Evolutionary conservation across 1,140 invertebrate genomes (phyloP).

Genomic region (Microplitis demolitor): DNA sequence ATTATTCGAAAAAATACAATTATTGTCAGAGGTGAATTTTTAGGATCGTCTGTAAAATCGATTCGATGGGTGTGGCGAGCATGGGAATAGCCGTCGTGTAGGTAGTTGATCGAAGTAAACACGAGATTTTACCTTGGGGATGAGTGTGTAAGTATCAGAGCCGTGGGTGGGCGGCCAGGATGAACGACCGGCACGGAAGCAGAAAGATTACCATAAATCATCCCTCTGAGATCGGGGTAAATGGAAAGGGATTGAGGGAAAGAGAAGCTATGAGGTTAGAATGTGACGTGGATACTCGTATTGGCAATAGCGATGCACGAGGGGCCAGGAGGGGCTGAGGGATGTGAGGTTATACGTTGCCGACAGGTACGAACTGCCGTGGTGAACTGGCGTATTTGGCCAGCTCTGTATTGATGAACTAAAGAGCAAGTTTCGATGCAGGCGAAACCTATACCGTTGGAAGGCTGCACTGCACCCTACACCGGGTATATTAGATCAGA

Average conservation of each 20-base stretch:
- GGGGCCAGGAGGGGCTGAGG: neutral
- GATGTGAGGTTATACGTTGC: neutral
- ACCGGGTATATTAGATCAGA: neutral
- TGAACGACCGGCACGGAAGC: conserved; percentile 34
- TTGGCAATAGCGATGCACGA: neutral
- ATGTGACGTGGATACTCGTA: conserved; percentile 7
- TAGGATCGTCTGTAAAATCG: conserved; percentile 1
- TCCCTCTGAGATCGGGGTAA: conserved; percentile 26
- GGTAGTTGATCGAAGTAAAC: conserved; percentile 20
- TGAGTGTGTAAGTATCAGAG: neutral
- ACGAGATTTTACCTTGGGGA: conserved; percentile 10
- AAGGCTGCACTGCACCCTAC: neutral
- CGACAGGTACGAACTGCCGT: conserved; percentile 26
- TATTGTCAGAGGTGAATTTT: neutral
- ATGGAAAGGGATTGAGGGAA: neutral
- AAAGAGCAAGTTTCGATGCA: neutral
- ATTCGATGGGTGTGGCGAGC: conserved; percentile 11
- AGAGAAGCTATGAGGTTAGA: neutral
- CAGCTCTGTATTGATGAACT: conserved; percentile 22
- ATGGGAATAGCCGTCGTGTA: neutral
- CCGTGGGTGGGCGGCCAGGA: conserved; percentile 20
- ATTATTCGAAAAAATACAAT: neutral
- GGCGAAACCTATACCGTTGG: neutral
- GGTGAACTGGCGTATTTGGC: neutral
- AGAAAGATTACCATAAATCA: conserved; percentile 36